A percentile compares a stretch with the other conserved stretches of the same genome.
These are phyloP conservation scores for Hiodon alosoides DNA, from an alignment of 2,113 vertebrate genomes.

Conservation along the genomic window DNA sequence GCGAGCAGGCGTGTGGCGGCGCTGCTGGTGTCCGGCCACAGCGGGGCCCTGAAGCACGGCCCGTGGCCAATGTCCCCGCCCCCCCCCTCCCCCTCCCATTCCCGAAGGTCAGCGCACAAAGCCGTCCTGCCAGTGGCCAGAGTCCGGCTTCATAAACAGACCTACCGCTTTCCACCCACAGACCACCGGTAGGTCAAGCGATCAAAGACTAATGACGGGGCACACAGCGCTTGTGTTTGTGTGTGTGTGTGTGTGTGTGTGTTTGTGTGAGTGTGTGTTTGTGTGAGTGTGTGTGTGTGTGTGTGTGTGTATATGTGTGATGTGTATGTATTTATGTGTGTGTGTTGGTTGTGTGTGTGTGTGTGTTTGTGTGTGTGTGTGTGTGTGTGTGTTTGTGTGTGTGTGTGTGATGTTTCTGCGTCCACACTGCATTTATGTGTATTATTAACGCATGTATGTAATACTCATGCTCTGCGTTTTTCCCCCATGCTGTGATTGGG, in stretches of 20 bases:
- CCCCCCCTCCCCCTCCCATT: conserved; percentile 23
- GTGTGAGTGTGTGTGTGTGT: too few relatives aligned
- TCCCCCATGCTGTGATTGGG: too few relatives aligned
- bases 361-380: too few relatives aligned
- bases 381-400: too few relatives aligned
- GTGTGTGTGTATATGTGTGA: too few relatives aligned
- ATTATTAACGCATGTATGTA: too few relatives aligned
- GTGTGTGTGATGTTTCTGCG: too few relatives aligned
- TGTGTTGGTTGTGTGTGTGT: too few relatives aligned
- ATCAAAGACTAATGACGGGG: conserved; percentile 30
- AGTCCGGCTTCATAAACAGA: conserved; percentile 39
- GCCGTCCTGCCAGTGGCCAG: conserved; percentile 27
- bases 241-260: background rate
- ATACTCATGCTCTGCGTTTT: too few relatives aligned
- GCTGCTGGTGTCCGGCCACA: conserved; percentile 20
- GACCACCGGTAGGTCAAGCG: conserved; percentile 31
- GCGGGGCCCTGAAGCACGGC: conserved; percentile 1
- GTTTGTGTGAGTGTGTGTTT: too few relatives aligned
- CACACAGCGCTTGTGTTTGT: conserved; percentile 24
- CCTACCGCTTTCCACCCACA: background rate
- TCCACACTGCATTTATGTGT: too few relatives aligned
- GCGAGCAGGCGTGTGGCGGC: conserved; percentile 7
- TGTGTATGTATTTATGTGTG: too few relatives aligned
- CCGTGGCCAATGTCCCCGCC: conserved; percentile 18
- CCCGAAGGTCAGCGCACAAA: conserved; percentile 35